phyloP scores from a whole-genome alignment of 2,113 vertebrate genomes.

The Cyphomyrus discorhynchus region DNA sequence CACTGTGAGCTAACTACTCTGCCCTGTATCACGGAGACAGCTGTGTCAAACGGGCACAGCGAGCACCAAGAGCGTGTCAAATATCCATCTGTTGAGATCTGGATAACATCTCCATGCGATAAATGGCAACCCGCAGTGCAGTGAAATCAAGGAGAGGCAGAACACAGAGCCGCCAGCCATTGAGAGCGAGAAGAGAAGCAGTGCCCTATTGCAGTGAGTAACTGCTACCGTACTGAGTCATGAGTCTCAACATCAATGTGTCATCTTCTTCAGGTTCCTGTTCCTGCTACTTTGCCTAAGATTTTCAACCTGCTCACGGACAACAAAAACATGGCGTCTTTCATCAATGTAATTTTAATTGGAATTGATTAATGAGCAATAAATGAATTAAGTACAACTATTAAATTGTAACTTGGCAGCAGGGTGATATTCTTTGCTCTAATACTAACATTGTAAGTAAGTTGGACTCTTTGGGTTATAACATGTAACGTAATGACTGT shows the following conservation, averaged over 20 bases:
- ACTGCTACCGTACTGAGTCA: background rate
- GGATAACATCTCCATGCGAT: background rate
- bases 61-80: background rate
- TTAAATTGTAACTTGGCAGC: background rate
- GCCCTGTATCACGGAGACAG: background rate
- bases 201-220: background rate
- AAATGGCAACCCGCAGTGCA: background rate
- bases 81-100: background rate
- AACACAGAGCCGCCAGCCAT: background rate
- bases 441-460: background rate
- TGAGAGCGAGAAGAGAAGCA: background rate
- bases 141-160: constrained; percentile 27
- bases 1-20: background rate
- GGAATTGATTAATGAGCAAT: background rate
- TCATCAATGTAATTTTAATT: background rate
- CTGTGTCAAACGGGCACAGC: background rate
- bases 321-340: background rate
- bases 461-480: background rate
- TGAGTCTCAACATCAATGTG: background rate
- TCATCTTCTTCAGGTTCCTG: background rate
- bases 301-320: background rate
- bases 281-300: background rate
- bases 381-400: background rate
- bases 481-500: background rate
- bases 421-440: background rate